phyloP scores from a whole-genome alignment of 2,113 vertebrate species.

The Nibea albiflora region DNA sequence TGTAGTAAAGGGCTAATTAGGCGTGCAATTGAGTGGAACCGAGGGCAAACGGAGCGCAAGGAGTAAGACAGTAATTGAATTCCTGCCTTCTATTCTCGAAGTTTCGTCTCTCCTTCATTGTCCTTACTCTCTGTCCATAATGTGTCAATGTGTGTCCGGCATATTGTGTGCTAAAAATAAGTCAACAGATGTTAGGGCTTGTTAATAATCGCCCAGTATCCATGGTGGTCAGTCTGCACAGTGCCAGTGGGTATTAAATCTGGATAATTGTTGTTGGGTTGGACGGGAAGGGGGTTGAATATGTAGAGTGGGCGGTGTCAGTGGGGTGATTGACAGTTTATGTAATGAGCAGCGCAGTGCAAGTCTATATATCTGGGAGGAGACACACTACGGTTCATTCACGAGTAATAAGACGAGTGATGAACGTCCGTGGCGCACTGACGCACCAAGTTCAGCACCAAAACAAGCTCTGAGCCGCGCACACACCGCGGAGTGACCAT shows the following conservation, averaged over 20 bases:
- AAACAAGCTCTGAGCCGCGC: slow-evolving; percentile 70
- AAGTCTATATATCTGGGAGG: slow-evolving; percentile 90
- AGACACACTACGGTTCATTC: slow-evolving; percentile 78
- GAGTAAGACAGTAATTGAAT: slow-evolving; percentile 62
- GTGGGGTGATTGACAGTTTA: slow-evolving; percentile 89
- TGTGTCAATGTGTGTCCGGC: slow-evolving; percentile 36
- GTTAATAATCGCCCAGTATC: slow-evolving; percentile 85
- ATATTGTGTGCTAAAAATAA: slow-evolving; percentile 82
- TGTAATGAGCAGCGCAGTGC: slow-evolving; percentile 87
- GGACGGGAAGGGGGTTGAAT: slow-evolving; percentile 80
- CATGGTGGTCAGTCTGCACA: slow-evolving; percentile 67
- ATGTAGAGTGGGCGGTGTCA: slow-evolving; percentile 88
- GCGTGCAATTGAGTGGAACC: slow-evolving; percentile 75
- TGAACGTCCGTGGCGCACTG: slow-evolving; percentile 72
- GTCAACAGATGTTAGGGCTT: slow-evolving; percentile 85
- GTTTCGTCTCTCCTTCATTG: slow-evolving; percentile 40
- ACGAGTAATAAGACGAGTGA: slow-evolving; percentile 78
- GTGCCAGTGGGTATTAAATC: slow-evolving; percentile 86
- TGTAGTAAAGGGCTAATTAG: slow-evolving; percentile 62
- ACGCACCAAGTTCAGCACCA: slow-evolving; percentile 73
- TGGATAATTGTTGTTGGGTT: slow-evolving; percentile 85
- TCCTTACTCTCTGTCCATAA: slow-evolving; percentile 31
- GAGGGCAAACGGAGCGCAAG: slow-evolving; percentile 39
- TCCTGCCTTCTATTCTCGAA: slow-evolving; percentile 39
- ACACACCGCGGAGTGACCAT: slow-evolving; percentile 63